Evolutionary conservation across 2,888 invertebrate species (phyloP).

Genomic region (Pharmacophagus antenor): DNA sequence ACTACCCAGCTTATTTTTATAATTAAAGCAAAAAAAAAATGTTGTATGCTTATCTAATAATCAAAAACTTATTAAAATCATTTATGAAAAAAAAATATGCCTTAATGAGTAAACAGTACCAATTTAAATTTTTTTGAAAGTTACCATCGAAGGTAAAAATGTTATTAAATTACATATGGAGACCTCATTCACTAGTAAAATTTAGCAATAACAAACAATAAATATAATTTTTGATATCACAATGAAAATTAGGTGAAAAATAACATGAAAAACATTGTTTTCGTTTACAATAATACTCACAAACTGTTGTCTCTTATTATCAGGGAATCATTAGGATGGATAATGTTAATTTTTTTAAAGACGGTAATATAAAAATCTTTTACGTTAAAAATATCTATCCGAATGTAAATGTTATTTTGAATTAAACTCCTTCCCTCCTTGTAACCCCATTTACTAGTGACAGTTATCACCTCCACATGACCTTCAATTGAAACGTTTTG

Average conservation of each 20-base stretch:
- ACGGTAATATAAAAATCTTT: not conserved
- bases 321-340: constrained; percentile 17
- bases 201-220: not conserved
- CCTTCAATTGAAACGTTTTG: constrained; percentile 26
- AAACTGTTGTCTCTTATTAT: constrained; percentile 15
- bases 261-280: not conserved
- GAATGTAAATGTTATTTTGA: constrained; percentile 18
- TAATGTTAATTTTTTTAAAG: not conserved
- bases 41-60: too few species aligned
- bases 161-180: not conserved
- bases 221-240: not conserved
- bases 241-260: not conserved
- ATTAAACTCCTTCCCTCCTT: constrained; percentile 16
- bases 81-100: too few species aligned
- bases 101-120: too few species aligned
- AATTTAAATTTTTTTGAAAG: too few species aligned
- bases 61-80: too few species aligned
- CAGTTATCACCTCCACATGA: constrained; percentile 28
- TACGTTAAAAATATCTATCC: not conserved
- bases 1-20: too few species aligned
- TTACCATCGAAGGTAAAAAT: too few species aligned
- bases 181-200: too few species aligned
- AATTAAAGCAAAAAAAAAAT: too few species aligned
- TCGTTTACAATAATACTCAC: constrained; percentile 19
- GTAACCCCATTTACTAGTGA: constrained; percentile 12